Percentiles rank a stretch among this genome's conserved stretches.
These are phyloP conservation scores for Wasmannia auropunctata DNA, from an alignment of 1,140 invertebrate genomes.

Conservation along the genomic window DNA sequence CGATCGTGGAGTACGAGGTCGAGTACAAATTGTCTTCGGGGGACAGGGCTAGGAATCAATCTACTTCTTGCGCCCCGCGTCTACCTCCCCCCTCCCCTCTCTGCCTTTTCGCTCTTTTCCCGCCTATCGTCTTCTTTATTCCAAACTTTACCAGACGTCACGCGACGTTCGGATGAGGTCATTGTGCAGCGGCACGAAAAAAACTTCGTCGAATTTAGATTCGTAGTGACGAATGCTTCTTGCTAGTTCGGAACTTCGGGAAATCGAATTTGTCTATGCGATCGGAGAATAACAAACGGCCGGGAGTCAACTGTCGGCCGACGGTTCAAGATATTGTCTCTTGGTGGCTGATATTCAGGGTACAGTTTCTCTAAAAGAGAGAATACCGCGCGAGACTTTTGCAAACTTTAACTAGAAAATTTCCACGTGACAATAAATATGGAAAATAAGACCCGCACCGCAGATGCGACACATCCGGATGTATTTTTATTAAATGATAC, in stretches of 20 bases:
- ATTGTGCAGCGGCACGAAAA: conserved; percentile 62
- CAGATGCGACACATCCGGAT: background rate
- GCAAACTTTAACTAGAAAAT: background rate
- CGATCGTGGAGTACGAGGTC: conserved; percentile 76
- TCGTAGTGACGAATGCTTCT: conserved; percentile 67
- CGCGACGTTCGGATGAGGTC: conserved; percentile 65
- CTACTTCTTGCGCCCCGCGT: conserved; percentile 82
- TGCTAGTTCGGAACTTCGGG: conserved; percentile 26
- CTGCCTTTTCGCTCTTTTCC: conserved; percentile 26
- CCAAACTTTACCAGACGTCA: conserved; percentile 71
- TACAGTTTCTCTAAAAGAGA: too few relatives aligned
- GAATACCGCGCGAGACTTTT: background rate
- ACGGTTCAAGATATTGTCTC: conserved; percentile 15
- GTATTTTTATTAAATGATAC: background rate
- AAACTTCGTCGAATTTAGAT: conserved; percentile 69
- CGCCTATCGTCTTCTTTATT: conserved; percentile 68
- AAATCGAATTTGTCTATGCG: conserved; percentile 31
- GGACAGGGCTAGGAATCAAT: conserved; percentile 80
- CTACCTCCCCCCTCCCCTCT: conserved; percentile 66
- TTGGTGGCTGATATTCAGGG: conserved; percentile 10
- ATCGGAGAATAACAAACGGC: conserved; percentile 47
- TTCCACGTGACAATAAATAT: background rate
- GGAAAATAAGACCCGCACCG: background rate
- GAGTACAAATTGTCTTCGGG: conserved; percentile 82
- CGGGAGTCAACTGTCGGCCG: background rate